phyloP scores from a whole-genome alignment of 2,888 invertebrate species.

The Boloria selene region DNA sequence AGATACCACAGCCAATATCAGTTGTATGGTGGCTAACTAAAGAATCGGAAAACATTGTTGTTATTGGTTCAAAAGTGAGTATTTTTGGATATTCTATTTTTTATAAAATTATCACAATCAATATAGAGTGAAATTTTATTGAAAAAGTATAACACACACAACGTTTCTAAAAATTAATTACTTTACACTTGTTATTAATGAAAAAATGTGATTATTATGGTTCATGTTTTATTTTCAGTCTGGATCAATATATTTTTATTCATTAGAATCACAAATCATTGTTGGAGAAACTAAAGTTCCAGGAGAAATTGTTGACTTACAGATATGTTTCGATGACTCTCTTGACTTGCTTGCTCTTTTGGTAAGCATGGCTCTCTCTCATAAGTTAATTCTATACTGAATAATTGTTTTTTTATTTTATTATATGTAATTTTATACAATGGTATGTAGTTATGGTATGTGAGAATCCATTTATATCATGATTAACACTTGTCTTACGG shows the following conservation, averaged over 20 bases:
- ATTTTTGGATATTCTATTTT: not conserved
- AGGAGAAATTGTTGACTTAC: constrained; percentile 84
- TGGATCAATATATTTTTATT: constrained; percentile 86
- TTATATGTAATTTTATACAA: too few species aligned
- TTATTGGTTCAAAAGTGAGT: constrained; percentile 85
- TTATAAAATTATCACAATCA: not conserved
- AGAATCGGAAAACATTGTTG: constrained; percentile 86
- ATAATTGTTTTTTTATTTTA: too few species aligned
- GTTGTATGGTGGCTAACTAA: constrained; percentile 90
- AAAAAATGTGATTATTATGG: too few species aligned
- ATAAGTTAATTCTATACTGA: not conserved
- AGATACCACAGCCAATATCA: constrained; percentile 79
- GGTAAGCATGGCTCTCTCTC: constrained; percentile 53
- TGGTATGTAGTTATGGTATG: too few species aligned
- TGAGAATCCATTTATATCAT: too few species aligned
- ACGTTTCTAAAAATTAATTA: too few species aligned
- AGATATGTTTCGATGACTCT: constrained; percentile 88
- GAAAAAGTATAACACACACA: too few species aligned
- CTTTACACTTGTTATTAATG: too few species aligned
- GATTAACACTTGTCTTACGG: too few species aligned
- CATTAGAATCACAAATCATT: constrained; percentile 86
- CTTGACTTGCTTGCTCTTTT: constrained; percentile 79
- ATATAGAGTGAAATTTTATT: too few species aligned
- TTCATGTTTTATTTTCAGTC: constrained; percentile 47
- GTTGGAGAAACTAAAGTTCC: constrained; percentile 85